Evolutionary conservation across 1,140 invertebrate species (phyloP).

Genomic region (Heterodera schachtii): DNA sequence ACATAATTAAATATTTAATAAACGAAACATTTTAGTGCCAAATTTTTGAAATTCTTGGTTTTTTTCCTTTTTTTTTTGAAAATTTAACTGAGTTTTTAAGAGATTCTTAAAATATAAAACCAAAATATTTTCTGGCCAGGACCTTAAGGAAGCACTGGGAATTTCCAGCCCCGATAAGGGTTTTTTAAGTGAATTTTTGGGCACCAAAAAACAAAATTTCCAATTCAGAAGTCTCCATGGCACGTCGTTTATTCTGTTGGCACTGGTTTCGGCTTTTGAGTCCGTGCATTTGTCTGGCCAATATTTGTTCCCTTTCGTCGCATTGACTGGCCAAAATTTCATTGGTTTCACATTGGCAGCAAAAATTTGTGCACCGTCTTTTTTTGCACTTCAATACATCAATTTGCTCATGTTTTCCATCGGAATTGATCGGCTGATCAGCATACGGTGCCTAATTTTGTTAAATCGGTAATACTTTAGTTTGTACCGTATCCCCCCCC

Average conservation of each 20-base stretch:
- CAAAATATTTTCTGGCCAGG: neutral
- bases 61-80: neutral
- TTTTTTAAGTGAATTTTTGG: neutral
- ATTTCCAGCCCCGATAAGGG: neutral
- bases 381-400: neutral
- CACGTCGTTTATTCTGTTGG: conserved; percentile 24
- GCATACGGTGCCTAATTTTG: no score
- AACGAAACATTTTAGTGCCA: neutral
- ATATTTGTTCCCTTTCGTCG: neutral
- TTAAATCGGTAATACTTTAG: no score
- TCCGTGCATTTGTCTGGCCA: conserved; percentile 26
- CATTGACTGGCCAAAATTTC: conserved; percentile 28
- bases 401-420: neutral
- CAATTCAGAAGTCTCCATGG: conserved; percentile 14
- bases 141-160: neutral
- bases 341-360: conserved; percentile 8
- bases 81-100: neutral
- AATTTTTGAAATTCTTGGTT: neutral
- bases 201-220: neutral
- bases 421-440: neutral
- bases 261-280: conserved; percentile 18
- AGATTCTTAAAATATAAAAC: neutral
- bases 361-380: neutral
- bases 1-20: neutral
- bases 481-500: no score